phyloP scores from a whole-genome alignment of 2,113 vertebrate species.

The Rhabdomys dilectus region DNA sequence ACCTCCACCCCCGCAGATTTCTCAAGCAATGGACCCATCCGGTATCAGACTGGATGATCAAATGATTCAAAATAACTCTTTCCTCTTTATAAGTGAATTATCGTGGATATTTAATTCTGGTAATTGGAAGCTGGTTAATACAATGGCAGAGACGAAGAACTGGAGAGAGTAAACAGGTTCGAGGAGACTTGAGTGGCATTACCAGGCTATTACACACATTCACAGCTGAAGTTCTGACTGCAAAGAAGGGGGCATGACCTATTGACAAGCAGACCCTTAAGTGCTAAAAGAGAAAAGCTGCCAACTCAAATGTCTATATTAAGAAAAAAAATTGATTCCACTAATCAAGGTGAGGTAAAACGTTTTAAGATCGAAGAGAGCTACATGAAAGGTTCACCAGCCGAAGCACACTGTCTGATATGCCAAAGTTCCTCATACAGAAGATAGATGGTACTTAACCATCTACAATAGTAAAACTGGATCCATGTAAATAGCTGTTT shows the following conservation, averaged over 20 bases:
- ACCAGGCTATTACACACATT: not conserved
- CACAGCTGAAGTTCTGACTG: not conserved
- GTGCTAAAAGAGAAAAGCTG: not conserved
- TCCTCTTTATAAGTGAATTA: not conserved
- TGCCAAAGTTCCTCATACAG: not conserved
- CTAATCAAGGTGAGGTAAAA: not conserved
- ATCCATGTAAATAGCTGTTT: not conserved
- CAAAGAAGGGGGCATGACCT: not conserved
- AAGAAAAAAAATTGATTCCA: constrained; percentile 3
- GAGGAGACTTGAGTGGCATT: not conserved
- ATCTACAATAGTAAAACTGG: not conserved
- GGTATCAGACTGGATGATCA: not conserved
- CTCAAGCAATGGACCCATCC: not conserved
- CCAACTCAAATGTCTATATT: not conserved
- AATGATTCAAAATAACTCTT: not conserved
- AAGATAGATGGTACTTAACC: not conserved
- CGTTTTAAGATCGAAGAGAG: not conserved
- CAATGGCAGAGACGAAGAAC: not conserved
- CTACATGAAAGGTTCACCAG: not conserved
- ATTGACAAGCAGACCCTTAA: not conserved
- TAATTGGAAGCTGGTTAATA: not conserved
- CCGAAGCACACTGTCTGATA: not conserved
- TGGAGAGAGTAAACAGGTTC: not conserved
- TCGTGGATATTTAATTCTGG: not conserved
- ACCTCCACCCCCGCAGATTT: no score